Evolutionary conservation across 2,888 invertebrate species (phyloP).

Genomic region (Andricus curvator): DNA sequence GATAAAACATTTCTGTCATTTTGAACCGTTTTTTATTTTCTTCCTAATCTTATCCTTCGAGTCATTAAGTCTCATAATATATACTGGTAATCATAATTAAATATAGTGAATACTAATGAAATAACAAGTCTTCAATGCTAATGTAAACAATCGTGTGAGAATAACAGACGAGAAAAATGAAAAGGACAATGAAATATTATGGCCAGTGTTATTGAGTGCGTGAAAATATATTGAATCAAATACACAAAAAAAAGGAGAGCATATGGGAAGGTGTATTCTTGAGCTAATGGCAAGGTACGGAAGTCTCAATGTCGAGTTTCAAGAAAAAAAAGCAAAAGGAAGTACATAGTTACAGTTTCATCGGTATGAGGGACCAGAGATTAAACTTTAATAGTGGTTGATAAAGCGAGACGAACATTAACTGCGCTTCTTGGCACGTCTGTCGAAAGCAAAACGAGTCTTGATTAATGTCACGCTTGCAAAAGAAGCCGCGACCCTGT

Average conservation of each 20-base stretch:
- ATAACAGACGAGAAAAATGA: slow-evolving; percentile 2
- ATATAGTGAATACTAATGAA: background rate
- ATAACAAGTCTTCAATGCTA: background rate
- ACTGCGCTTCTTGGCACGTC: slow-evolving; percentile 16
- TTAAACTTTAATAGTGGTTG: background rate
- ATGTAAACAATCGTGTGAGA: slow-evolving; percentile 4
- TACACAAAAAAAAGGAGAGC: background rate
- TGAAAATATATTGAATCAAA: background rate
- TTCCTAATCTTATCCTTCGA: background rate
- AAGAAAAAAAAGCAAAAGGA: slow-evolving; percentile 8
- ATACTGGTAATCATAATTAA: background rate
- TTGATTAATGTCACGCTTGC: slow-evolving; percentile 14
- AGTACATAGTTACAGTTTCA: background rate
- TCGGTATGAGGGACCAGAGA: slow-evolving; percentile 1
- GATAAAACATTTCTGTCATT: no score
- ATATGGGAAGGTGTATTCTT: background rate
- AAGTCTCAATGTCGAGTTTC: background rate
- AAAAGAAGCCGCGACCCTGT: slow-evolving; percentile 59
- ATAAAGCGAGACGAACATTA: background rate
- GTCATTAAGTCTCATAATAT: background rate
- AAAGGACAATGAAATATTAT: slow-evolving; percentile 15
- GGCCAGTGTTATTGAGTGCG: background rate
- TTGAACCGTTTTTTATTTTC: no score
- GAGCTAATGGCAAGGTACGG: background rate
- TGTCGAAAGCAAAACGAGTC: background rate